These are phyloP conservation scores for Hirudinaria manillensis DNA, from an alignment of 2,888 invertebrate species.

Conservation along the genomic window DNA sequence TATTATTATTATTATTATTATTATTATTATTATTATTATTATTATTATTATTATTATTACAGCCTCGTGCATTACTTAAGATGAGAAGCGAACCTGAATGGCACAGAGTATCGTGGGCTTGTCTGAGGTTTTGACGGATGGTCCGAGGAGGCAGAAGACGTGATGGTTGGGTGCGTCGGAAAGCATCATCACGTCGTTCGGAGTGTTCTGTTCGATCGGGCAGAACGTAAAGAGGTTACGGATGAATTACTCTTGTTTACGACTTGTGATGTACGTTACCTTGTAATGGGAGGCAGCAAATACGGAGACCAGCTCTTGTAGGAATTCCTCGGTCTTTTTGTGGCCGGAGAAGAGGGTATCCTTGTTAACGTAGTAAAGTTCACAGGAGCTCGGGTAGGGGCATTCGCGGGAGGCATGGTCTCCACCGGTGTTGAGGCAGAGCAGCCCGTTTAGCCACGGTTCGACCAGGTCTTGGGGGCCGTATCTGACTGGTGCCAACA, in stretches of 20 bases:
- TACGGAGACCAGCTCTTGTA: constrained; percentile 83
- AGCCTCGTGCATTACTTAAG: no score
- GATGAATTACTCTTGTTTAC: no score
- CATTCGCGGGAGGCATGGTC: neutral
- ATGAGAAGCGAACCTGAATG: constrained; percentile 63
- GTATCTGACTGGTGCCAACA: constrained; percentile 93
- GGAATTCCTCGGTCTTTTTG: constrained; percentile 72
- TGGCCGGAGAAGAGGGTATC: constrained; percentile 96
- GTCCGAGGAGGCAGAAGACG: constrained; percentile 85
- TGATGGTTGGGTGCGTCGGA: constrained; percentile 99
- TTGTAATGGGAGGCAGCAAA: constrained; percentile 98
- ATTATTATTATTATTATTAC: no score
- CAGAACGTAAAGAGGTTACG: no score
- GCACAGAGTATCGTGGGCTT: constrained; percentile 91
- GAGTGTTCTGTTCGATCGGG: constrained; percentile 70
- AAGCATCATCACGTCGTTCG: constrained; percentile 94
- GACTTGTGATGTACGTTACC: constrained; percentile 51
- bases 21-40: no score
- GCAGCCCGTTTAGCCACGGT: constrained; percentile 78
- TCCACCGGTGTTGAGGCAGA: constrained; percentile 78
- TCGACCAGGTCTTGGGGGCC: constrained; percentile 75
- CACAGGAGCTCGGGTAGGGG: constrained; percentile 59
- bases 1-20: no score
- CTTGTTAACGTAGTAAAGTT: constrained; percentile 65
- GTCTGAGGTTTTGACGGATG: constrained; percentile 58